phyloP scores from a whole-genome alignment of 2,888 invertebrate species.

The Axea sp. region DNA sequence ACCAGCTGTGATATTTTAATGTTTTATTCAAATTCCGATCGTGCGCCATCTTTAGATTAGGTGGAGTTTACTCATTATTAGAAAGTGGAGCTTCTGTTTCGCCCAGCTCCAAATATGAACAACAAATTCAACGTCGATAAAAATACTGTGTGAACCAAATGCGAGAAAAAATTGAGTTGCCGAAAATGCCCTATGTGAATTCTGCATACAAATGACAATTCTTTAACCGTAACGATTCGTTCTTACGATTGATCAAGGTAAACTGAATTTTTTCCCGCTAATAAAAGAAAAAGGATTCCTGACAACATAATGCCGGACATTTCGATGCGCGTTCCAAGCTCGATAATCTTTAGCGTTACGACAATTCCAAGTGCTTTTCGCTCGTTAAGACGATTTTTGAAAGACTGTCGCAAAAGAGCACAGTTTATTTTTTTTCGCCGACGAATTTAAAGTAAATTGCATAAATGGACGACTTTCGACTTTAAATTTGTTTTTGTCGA shows the following conservation, averaged over 20 bases:
- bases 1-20: slow-evolving; percentile 77
- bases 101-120: background rate
- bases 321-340: slow-evolving; percentile 44
- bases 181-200: too few species aligned
- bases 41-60: slow-evolving; percentile 67
- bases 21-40: slow-evolving; percentile 66
- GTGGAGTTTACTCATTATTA: slow-evolving; percentile 58
- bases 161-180: slow-evolving; percentile 25
- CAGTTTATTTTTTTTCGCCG: slow-evolving; percentile 31
- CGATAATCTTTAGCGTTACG: slow-evolving; percentile 43
- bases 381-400: slow-evolving; percentile 25
- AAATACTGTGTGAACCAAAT: too few species aligned
- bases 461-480: background rate
- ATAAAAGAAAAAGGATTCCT: background rate
- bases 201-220: too few species aligned
- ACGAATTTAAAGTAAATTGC: slow-evolving; percentile 12
- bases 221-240: too few species aligned
- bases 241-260: background rate
- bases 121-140: too few species aligned
- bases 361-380: slow-evolving; percentile 48
- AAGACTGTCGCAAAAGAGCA: slow-evolving; percentile 25
- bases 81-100: slow-evolving; percentile 9
- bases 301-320: slow-evolving; percentile 9
- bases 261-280: slow-evolving; percentile 27
- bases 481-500: background rate